A percentile compares a stretch with the other conserved stretches of the same genome.
Evolutionary conservation across 2,888 invertebrate genomes (phyloP).

Genomic region (Tetramorium bicarinatum): DNA sequence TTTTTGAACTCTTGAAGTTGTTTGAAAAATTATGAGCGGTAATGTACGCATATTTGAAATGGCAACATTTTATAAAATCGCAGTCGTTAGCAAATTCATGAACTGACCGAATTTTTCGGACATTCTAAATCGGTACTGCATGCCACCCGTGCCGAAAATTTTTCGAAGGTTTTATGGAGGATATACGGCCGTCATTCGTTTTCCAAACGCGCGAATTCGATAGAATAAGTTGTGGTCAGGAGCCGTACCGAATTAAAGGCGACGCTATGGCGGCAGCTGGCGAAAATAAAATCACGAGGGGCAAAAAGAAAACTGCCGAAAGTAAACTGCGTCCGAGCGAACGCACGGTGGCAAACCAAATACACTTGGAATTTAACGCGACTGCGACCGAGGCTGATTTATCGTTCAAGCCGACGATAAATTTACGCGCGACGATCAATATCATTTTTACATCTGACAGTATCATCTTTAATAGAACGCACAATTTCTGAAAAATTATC

Average conservation of each 20-base stretch:
- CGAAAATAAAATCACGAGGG: conserved; percentile 43
- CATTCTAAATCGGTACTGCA: too few relatives aligned
- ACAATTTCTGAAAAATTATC: conserved; percentile 35
- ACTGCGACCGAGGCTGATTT: conserved; percentile 26
- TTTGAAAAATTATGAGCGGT: too few relatives aligned
- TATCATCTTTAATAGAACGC: not conserved
- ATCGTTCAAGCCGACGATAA: conserved; percentile 22
- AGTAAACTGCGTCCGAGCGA: conserved; percentile 34
- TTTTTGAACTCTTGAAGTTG: too few relatives aligned
- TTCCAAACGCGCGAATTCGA: conserved; percentile 22
- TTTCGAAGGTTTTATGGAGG: conserved; percentile 10
- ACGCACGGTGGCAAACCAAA: conserved; percentile 1
- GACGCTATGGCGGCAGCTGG: conserved; percentile 53
- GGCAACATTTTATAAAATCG: too few relatives aligned
- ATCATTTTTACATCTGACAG: conserved; percentile 1
- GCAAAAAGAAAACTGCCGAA: conserved; percentile 18
- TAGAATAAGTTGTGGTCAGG: conserved; percentile 41
- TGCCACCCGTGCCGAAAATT: not conserved
- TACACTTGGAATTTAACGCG: conserved; percentile 38
- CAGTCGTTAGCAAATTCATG: too few relatives aligned
- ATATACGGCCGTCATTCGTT: conserved; percentile 13
- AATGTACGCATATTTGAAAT: too few relatives aligned
- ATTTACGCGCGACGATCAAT: conserved; percentile 17
- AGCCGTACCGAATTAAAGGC: conserved; percentile 51
- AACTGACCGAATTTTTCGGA: too few relatives aligned